Evolutionary conservation across 2,888 invertebrate species (phyloP), one percentile per base, ranked within the genome.

Genomic region (Tribolium freemani): DNA sequence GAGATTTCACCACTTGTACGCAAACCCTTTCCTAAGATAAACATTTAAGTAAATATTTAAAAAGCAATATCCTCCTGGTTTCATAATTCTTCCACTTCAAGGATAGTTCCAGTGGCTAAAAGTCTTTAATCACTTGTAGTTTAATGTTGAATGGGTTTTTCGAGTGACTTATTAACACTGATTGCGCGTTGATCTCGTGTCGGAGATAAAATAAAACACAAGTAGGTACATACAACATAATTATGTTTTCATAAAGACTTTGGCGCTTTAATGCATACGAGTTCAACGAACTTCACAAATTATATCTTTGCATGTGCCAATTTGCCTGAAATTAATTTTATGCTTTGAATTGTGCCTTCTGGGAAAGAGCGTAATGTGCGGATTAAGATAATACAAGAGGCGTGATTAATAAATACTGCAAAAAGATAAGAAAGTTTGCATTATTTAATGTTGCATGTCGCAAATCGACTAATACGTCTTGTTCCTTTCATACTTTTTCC

Each of bases 1-100:
- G 38, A 61, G 61, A 60, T 72, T 71, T 53, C 16, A 16, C 69
- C 61, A 69, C 69, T 69, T 69, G 10, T 9, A 5, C 21, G 26
- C 11, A 51, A 60, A 60, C 61, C 60, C 51, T 8, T 6, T 16
- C 51, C 16, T 5, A 10, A 26, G 26, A 5, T 3, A 26, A 26
- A 26, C 26, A 26, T 26, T 16, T 5, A 26, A 26, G 0, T 3
- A 26, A 26, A 26, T 26, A 26, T 26, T 26, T 26, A 5, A 26
- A 26, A 26, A 5, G 5, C 26, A 21, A 21, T 21, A 21, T n/a
- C n/a, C n/a, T n/a, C n/a, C n/a, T n/a, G n/a, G n/a, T n/a, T n/a
- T n/a, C n/a, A n/a, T n/a, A n/a, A n/a, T n/a, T n/a, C n/a, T n/a
- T n/a, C n/a, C n/a, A n/a, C n/a, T n/a, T n/a, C n/a, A n/a, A 16